Conservation (phyloP, 2,888 invertebrate genomes). For the Lysandra coridon region DNA sequence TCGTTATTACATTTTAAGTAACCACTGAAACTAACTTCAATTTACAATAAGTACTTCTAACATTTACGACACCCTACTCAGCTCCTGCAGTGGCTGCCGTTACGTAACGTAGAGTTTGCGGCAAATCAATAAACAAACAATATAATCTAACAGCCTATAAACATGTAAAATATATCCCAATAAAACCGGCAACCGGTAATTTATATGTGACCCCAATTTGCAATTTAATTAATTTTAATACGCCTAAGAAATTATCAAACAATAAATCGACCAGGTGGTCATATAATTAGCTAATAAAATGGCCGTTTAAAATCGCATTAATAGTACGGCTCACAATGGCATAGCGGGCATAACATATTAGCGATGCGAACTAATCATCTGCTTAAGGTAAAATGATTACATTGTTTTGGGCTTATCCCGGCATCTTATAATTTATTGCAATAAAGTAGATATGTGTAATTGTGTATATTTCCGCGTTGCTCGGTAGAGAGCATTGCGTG, state of each 20-base stretch:
- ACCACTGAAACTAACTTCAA: neutral
- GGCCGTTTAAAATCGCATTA: conserved; percentile 61
- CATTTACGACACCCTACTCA: neutral
- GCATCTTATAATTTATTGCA: conserved; percentile 69
- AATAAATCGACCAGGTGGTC: conserved; percentile 20
- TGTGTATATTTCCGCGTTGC: conserved; percentile 66
- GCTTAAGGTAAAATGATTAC: conserved; percentile 78
- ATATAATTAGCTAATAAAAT: conserved; percentile 71
- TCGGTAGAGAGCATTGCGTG: conserved; percentile 44
- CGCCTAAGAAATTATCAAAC: conserved; percentile 23
- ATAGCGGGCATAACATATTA: conserved; percentile 69
- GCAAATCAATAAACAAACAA: conserved; percentile 20
- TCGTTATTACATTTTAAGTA: neutral
- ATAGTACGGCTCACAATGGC: conserved; percentile 61
- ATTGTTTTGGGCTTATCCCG: conserved; percentile 65
- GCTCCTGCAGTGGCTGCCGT: neutral
- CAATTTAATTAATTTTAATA: conserved; percentile 22
- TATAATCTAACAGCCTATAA: conserved; percentile 14
- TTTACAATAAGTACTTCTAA: neutral
- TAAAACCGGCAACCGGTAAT: conserved; percentile 20
- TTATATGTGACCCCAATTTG: conserved; percentile 23
- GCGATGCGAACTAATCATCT: conserved; percentile 72
- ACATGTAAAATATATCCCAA: conserved; percentile 9
- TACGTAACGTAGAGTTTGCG: neutral
- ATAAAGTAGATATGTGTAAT: conserved; percentile 64